A percentile compares a stretch with the other conserved stretches of the same genome.
phyloP scores from a whole-genome alignment of 2,113 vertebrate species.

The Vicugna pacos region DNA sequence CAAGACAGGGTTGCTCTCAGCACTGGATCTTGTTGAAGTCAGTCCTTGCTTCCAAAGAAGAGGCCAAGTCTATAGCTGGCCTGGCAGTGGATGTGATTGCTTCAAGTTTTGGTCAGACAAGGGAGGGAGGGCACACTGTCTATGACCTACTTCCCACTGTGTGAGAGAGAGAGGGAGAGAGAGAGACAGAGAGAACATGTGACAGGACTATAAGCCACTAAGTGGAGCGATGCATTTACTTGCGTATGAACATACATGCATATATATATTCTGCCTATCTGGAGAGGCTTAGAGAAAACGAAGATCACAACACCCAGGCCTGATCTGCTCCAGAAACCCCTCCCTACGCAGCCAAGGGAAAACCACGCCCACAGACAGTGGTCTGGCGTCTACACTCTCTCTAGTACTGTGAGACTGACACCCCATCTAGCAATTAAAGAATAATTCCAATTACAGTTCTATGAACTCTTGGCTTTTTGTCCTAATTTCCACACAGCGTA shows the following conservation, averaged over 20 bases:
- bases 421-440: constrained; percentile 19
- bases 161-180: neutral
- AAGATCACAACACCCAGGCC: neutral
- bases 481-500: constrained; percentile 13
- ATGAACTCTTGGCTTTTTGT: constrained; percentile 26
- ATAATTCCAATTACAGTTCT: constrained; percentile 12
- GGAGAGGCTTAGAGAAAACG: neutral
- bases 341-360: neutral
- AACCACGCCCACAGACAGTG: neutral
- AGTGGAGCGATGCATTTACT: neutral
- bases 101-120: constrained; percentile 94
- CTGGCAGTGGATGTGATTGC: constrained; percentile 95
- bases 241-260: neutral
- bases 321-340: neutral
- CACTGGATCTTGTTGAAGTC: constrained; percentile 97
- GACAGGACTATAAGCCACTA: neutral
- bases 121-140: constrained; percentile 91
- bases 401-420: neutral
- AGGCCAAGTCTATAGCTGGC: constrained; percentile 91
- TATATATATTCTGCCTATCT: neutral
- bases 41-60: constrained; percentile 93
- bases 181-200: neutral
- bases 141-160: constrained; percentile 88
- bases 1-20: constrained; percentile 97
- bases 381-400: neutral